Conservation (phyloP, 2,113 vertebrate genomes). For the Tragelaphus strepsiceros region DNA sequence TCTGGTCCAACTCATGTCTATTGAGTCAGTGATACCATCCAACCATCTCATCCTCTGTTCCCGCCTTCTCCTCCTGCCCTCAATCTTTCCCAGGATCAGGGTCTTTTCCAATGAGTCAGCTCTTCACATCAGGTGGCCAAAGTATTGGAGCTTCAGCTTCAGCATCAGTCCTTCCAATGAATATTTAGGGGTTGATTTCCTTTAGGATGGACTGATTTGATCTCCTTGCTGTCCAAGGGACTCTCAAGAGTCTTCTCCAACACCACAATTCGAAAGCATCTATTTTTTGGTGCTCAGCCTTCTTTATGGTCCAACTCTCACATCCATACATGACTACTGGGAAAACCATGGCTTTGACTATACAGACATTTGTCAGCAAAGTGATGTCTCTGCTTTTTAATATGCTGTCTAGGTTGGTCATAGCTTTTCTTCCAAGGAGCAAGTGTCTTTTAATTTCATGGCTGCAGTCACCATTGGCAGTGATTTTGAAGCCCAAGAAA, state of each 20-base stretch:
- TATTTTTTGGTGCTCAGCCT: not conserved
- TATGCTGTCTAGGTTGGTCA: not conserved
- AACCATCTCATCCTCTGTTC: not conserved
- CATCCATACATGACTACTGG: not conserved
- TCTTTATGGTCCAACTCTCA: not conserved
- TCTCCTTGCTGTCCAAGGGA: not conserved
- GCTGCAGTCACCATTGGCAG: not conserved
- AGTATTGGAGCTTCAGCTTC: not conserved
- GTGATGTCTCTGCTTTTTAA: not conserved
- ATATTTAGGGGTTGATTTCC: not conserved
- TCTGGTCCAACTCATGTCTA: not conserved
- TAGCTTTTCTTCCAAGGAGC: not conserved
- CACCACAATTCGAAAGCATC: not conserved
- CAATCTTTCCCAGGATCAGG: not conserved
- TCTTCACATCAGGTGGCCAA: not conserved
- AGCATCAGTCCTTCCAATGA: not conserved
- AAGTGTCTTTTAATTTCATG: not conserved
- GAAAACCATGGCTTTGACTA: not conserved
- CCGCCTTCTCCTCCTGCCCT: not conserved
- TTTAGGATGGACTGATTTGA: not conserved
- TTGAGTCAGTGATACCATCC: not conserved
- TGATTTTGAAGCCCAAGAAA: not conserved
- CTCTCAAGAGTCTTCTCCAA: not conserved
- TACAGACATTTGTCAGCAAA: not conserved
- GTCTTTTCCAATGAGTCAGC: not conserved